Evolutionary conservation across 2,797 vertebrate species (phyloP).

Genomic region (Micropoecilia bifurca): DNA sequence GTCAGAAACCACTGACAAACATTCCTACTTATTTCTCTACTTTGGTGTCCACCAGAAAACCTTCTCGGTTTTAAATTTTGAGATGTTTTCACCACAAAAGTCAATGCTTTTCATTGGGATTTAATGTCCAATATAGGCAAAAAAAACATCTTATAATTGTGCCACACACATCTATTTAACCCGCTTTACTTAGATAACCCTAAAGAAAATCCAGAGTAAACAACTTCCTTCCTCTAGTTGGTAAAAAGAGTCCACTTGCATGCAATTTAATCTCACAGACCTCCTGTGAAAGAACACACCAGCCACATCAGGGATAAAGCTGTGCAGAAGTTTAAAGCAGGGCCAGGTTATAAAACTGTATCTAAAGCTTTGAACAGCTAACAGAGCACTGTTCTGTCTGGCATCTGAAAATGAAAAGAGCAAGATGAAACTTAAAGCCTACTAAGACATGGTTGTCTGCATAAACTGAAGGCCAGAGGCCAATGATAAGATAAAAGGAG

Average conservation of each 20-base stretch:
- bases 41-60: slow-evolving; percentile 5
- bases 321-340: neutral
- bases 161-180: neutral
- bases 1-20: neutral
- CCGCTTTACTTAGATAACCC: neutral
- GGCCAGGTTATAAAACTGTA: neutral
- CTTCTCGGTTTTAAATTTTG: neutral
- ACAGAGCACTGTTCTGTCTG: neutral
- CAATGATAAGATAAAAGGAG: neutral
- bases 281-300: neutral
- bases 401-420: neutral
- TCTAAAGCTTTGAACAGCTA: neutral
- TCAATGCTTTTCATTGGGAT: neutral
- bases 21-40: neutral
- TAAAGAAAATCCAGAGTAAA: neutral
- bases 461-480: neutral
- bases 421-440: neutral
- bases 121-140: neutral
- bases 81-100: neutral
- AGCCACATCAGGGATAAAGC: neutral
- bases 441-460: neutral
- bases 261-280: neutral
- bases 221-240: neutral
- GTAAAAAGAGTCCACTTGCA: neutral
- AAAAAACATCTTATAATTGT: neutral